A percentile compares a stretch with the other conserved stretches of the same genome.
Conservation (phyloP, 1,140 invertebrate species). For the Delia radicum region DNA sequence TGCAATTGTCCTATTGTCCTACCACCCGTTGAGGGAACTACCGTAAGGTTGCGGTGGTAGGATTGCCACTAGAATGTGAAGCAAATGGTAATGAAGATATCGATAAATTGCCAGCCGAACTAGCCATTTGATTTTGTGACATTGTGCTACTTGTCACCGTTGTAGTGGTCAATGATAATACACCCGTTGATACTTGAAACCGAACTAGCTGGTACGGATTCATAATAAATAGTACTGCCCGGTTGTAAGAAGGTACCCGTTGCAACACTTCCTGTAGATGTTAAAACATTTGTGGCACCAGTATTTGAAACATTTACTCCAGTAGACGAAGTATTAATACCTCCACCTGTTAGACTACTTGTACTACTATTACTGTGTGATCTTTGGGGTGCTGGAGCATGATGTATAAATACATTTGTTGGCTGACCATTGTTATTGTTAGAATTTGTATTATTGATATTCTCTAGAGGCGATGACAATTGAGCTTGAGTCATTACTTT, state of each 20-base stretch:
- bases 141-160: constrained; percentile 48
- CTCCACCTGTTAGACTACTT: constrained; percentile 23
- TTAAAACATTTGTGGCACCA: constrained; percentile 35
- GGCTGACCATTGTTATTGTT: constrained; percentile 11
- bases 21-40: constrained; percentile 39
- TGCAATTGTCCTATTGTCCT: constrained; percentile 45
- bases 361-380: constrained; percentile 27
- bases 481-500: constrained; percentile 49
- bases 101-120: constrained; percentile 35
- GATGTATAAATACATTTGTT: constrained; percentile 39
- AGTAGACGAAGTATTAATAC: neutral
- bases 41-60: constrained; percentile 48
- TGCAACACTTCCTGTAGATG: constrained; percentile 32
- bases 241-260: constrained; percentile 28
- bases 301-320: neutral
- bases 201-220: constrained; percentile 46
- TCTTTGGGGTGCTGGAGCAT: constrained; percentile 25
- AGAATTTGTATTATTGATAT: neutral
- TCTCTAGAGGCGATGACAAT: neutral
- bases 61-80: constrained; percentile 33
- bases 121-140: constrained; percentile 42
- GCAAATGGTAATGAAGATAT: constrained; percentile 48
- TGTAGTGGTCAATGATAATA: constrained; percentile 48
- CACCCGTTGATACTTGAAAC: constrained; percentile 45
- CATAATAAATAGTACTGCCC: constrained; percentile 51